Evolutionary conservation across 2,797 vertebrate species (phyloP), one percentile per base, ranked within the genome.

Genomic region (Typhlichthys subterraneus): DNA sequence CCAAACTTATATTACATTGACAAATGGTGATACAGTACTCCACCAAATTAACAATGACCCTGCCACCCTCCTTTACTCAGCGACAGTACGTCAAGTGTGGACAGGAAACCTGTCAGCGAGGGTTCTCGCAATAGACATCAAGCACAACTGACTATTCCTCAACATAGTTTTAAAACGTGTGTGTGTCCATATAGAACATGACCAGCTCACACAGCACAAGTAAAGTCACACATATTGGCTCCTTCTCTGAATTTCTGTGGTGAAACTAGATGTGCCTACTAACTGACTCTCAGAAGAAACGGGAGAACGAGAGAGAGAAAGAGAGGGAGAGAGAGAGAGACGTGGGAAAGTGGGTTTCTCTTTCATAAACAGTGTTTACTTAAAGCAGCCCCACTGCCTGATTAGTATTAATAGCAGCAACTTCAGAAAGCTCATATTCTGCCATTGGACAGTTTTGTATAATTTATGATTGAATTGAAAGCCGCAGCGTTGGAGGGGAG

Each of bases 321-420:
- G 77, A 63, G 68, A 67, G 69, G 66, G 19, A 23, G 69, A 76
- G 38, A 69, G 65, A 59, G 42, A 33, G 46, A 29, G 12, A 57
- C 15, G 38, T 12, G 55, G 17, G 55, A 3, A 23, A 45, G 48
- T 14, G n/a, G 62, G 45, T 54, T 78, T 83, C 70, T 63, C 60
- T 67, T 57, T 87, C 82, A 87, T 86, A 89, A 91, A 91, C 81
- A 88, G 67, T 86, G 81, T 88, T 87, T 90, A 89, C 89, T 86
- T 80, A 79, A 81, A 84, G 79, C 77, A 79, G 73, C 33, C 74
- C 75, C 79, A 62, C 76, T 19, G 76, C 82, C 90, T 92, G 81
- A 92, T 92, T 91, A 92, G 90, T 93, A 93, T 92, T 93, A 90
- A 92, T 91, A 89, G 77, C 84, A 79, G 82, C 33, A 73, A 90